phyloP scores from a whole-genome alignment of 2,888 invertebrate species.

The Panopea generosa region DNA sequence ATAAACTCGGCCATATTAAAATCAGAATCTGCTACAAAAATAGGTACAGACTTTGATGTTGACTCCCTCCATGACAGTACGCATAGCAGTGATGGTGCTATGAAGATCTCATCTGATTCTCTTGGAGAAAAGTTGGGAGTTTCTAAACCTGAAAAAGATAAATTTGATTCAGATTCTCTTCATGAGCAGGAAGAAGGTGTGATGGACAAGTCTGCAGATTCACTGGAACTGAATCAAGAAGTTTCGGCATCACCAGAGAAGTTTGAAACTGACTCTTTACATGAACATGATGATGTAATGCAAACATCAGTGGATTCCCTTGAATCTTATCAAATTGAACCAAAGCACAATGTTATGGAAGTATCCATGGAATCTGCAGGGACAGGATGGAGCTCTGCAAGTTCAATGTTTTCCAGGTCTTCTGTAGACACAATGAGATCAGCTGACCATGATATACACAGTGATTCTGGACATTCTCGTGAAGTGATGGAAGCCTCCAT shows the following conservation, averaged over 20 bases:
- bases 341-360: conserved; percentile 68
- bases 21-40: conserved; percentile 57
- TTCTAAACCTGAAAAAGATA: conserved; percentile 60
- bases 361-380: conserved; percentile 67
- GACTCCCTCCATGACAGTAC: conserved; percentile 77
- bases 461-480: conserved; percentile 71
- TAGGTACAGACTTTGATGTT: conserved; percentile 71
- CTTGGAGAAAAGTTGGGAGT: conserved; percentile 60
- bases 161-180: conserved; percentile 73
- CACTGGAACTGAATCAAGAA: conserved; percentile 65
- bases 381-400: conserved; percentile 76
- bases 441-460: conserved; percentile 71
- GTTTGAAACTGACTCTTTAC: conserved; percentile 55
- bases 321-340: conserved; percentile 69
- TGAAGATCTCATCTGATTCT: conserved; percentile 80
- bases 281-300: conserved; percentile 69
- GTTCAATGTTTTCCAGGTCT: conserved; percentile 77
- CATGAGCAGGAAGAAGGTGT: conserved; percentile 59
- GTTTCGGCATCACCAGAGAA: conserved; percentile 35
- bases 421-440: conserved; percentile 78
- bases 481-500: conserved; percentile 83
- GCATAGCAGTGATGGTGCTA: conserved; percentile 74
- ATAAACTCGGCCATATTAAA: conserved; percentile 79
- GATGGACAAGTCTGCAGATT: conserved; percentile 75
- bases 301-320: conserved; percentile 80